Percentiles rank a stretch among this genome's conserved stretches.
Conservation (phyloP, 2,888 invertebrate genomes). For the Parnassius smintheus region DNA sequence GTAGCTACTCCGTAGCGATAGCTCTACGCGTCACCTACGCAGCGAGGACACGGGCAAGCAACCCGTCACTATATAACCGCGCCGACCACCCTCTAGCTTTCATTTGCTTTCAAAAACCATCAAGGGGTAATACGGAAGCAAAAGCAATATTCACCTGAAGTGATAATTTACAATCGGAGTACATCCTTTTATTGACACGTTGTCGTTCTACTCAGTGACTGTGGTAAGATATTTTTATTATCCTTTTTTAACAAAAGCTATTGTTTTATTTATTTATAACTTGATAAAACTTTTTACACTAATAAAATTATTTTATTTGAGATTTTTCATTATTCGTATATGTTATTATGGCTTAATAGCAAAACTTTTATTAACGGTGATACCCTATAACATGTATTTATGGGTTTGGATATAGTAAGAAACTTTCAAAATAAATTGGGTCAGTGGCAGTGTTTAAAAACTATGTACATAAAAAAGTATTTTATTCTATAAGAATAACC, state of each 20-base stretch:
- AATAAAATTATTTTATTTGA: too few species aligned
- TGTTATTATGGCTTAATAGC: too few species aligned
- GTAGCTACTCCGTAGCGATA: constrained; percentile 32
- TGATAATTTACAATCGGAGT: constrained; percentile 23
- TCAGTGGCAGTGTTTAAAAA: too few species aligned
- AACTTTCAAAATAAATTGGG: too few species aligned
- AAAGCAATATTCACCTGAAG: constrained; percentile 10
- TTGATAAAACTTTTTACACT: too few species aligned
- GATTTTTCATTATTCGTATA: too few species aligned
- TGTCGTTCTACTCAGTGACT: not conserved
- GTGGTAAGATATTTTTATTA: constrained; percentile 15
- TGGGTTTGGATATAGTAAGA: too few species aligned
- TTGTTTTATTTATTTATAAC: not conserved
- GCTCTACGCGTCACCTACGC: constrained; percentile 51
- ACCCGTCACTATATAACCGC: constrained; percentile 62
- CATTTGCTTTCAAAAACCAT: constrained; percentile 66
- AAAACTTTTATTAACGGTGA: too few species aligned
- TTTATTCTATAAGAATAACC: too few species aligned
- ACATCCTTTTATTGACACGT: not conserved
- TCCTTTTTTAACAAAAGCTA: not conserved
- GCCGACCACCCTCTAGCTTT: constrained; percentile 50
- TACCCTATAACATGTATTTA: too few species aligned
- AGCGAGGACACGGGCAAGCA: constrained; percentile 41
- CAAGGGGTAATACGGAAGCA: constrained; percentile 44
- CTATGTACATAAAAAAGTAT: too few species aligned